Percentiles rank a stretch among this genome's conserved stretches.
These are phyloP conservation scores for Bombus fervidus DNA, from an alignment of 1,140 invertebrate genomes.

Conservation along the genomic window DNA sequence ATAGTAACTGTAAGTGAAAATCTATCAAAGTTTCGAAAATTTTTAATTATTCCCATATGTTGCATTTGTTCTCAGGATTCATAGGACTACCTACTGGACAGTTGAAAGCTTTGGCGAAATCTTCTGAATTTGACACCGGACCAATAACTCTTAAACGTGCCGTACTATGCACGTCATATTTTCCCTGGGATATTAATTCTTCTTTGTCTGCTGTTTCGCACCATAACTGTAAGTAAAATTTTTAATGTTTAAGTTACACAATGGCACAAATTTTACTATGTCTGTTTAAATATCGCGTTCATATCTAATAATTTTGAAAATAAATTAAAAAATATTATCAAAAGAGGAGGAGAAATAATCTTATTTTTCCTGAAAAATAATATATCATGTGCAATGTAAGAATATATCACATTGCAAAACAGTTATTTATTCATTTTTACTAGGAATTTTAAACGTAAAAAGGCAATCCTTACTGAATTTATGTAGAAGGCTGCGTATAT, in stretches of 20 bases:
- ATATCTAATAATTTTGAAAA: too few relatives aligned
- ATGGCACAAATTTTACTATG: too few relatives aligned
- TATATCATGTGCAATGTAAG: too few relatives aligned
- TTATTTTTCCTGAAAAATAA: too few relatives aligned
- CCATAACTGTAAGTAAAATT: slow-evolving; percentile 40
- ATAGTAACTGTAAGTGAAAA: background rate
- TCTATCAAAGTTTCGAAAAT: background rate
- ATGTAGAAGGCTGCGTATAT: background rate
- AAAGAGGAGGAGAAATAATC: background rate
- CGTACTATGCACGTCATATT: slow-evolving; percentile 33
- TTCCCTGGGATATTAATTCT: rapidly evolving
- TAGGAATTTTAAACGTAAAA: too few relatives aligned
- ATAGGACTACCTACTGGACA: slow-evolving; percentile 52
- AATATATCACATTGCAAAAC: too few relatives aligned
- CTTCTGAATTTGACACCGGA: slow-evolving; percentile 36
- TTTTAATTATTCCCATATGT: slow-evolving; percentile 44
- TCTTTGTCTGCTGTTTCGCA: slow-evolving; percentile 17
- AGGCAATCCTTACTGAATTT: too few relatives aligned
- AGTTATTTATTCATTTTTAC: too few relatives aligned
- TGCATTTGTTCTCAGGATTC: slow-evolving; percentile 59
- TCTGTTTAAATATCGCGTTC: too few relatives aligned
- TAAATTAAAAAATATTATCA: too few relatives aligned
- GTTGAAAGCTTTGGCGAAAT: slow-evolving; percentile 51
- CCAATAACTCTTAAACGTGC: slow-evolving; percentile 55
- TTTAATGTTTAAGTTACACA: background rate